Evolutionary conservation across 2,888 invertebrate species (phyloP), one percentile per base, ranked within the genome.

Genomic region (Caenorhabditis sinica): DNA sequence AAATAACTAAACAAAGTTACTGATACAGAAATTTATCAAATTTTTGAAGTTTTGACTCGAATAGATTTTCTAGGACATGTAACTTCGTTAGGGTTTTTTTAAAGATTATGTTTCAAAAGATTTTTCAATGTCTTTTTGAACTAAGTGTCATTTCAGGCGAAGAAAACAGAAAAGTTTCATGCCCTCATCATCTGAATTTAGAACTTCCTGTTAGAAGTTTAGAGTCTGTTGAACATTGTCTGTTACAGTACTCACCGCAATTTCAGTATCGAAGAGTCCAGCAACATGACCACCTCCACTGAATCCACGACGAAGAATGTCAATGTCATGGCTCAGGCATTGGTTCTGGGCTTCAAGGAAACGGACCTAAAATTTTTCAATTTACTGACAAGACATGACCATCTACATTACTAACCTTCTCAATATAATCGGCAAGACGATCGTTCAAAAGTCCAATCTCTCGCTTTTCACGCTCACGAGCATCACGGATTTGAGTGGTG

Each of bases 381-480:
- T 1, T 20, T 43, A 1, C 0, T 11, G 23, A 15, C n/a, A 43
- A 9, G 6, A 20, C 2, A 8, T 28, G 23, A 43, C 8, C 11
- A 23, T 9, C 36, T 11, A 20, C 4, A 33, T 49, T 36, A 82
- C 60, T 30, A 8, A 90, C 91, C 92, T 94, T 94, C 92, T 94
- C 94, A 87, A 94, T 94, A 91, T 94, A 94, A 91, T 91, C 93
- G 76, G 94, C 94, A 79, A 94, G 93, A 73, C 94, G 91, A 89
- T 94, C 94, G 91, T 94, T 94, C 86, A 94, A 90, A 81, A 94
- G 93, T 88, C 93, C 93, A 93, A 94, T 93, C 87, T 94, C 94
- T 89, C 93, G 93, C 93, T 94, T 94, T 91, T 94, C 94, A 82
- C 92, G 92, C 76, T 93, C 94, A 61, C 94, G 91, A 69, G 90